These are phyloP conservation scores for Lycaon pictus DNA, from an alignment of 2,113 vertebrate genomes.

Conservation along the genomic window DNA sequence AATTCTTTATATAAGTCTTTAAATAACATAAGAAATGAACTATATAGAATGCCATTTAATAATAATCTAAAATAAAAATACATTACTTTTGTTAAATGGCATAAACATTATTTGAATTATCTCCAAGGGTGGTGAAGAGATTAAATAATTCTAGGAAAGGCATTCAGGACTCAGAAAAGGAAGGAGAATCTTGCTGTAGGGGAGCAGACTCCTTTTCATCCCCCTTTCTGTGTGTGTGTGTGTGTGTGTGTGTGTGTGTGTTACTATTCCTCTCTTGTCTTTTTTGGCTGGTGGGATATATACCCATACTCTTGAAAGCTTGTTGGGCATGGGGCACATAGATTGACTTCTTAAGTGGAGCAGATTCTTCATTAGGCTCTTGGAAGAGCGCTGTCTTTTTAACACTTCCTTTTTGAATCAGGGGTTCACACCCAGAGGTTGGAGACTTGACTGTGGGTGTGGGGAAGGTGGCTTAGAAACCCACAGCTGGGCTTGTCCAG, in stretches of 20 bases:
- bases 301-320: background rate
- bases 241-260: background rate
- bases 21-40: background rate
- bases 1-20: background rate
- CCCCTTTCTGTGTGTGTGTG: background rate
- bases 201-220: too few species aligned
- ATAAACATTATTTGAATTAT: background rate
- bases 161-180: background rate
- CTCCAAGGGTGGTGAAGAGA: background rate
- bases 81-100: background rate
- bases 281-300: background rate
- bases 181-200: background rate
- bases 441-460: background rate
- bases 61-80: conserved; percentile 11
- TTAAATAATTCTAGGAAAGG: background rate
- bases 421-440: background rate
- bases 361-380: background rate
- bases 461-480: background rate
- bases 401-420: background rate
- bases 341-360: background rate
- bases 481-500: background rate
- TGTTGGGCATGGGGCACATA: background rate
- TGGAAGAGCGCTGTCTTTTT: background rate
- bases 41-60: background rate
- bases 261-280: background rate